phyloP scores from a whole-genome alignment of 2,113 vertebrate species.

The Platycercus adscitus region DNA sequence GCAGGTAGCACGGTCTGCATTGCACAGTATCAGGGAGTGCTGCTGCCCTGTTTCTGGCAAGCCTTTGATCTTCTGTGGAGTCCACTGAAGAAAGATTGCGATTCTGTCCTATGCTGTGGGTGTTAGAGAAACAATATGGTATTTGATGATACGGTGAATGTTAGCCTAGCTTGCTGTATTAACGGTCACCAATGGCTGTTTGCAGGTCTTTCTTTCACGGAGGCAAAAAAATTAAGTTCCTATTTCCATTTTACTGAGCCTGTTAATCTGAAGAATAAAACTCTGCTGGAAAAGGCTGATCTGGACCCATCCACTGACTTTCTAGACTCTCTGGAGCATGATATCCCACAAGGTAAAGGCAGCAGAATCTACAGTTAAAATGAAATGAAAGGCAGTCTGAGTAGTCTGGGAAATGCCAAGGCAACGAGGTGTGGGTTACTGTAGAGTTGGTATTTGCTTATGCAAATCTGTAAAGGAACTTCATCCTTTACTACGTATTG shows the following conservation, averaged over 20 bases:
- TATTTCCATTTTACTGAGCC: slow-evolving; percentile 89
- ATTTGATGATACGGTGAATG: background rate
- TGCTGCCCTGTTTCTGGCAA: background rate
- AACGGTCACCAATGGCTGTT: background rate
- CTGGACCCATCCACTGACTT: slow-evolving; percentile 88
- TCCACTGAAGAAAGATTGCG: background rate
- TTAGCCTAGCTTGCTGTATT: background rate
- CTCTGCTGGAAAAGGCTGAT: slow-evolving; percentile 84
- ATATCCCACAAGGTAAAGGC: slow-evolving; percentile 86
- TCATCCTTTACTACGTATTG: background rate
- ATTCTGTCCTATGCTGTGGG: background rate
- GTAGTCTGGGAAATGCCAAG: background rate
- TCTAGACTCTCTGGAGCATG: slow-evolving; percentile 87
- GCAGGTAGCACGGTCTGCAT: background rate
- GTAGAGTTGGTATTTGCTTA: background rate
- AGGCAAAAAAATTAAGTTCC: slow-evolving; percentile 85
- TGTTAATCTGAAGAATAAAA: slow-evolving; percentile 81
- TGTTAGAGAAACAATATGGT: background rate
- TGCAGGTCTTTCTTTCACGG: slow-evolving; percentile 84
- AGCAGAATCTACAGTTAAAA: background rate
- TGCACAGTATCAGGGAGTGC: background rate
- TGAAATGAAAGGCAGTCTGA: background rate
- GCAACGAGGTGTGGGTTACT: background rate
- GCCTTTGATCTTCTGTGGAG: background rate
- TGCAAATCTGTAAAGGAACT: background rate